A percentile compares a stretch with the other conserved stretches of the same genome.
Conservation (phyloP, 2,888 invertebrate species). For the Thecocarcelia acutangulata region DNA sequence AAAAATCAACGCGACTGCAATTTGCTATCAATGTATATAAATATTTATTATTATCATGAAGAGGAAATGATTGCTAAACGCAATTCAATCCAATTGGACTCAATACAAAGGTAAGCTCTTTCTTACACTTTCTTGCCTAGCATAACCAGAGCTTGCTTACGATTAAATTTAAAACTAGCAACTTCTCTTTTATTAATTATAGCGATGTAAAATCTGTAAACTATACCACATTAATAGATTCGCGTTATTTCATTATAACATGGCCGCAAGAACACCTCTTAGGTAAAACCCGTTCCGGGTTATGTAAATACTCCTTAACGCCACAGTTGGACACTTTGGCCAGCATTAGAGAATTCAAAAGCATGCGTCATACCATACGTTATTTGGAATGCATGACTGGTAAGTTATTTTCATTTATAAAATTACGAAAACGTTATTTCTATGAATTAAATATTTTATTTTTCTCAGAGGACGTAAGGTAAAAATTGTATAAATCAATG, state of each 20-base stretch:
- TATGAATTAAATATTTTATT: too few species aligned
- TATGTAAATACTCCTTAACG: conserved; percentile 80
- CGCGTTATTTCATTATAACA: conserved; percentile 80
- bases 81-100: conserved; percentile 79
- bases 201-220: conserved; percentile 76
- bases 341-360: conserved; percentile 80
- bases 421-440: too few species aligned
- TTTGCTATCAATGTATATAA: conserved; percentile 79
- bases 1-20: conserved; percentile 77
- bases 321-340: conserved; percentile 80
- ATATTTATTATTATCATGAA: conserved; percentile 79
- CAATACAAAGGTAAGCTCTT: conserved; percentile 76
- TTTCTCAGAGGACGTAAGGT: too few species aligned
- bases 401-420: conserved; percentile 57
- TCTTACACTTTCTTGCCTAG: too few species aligned
- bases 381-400: conserved; percentile 78
- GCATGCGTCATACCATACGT: conserved; percentile 77
- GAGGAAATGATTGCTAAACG: conserved; percentile 77
- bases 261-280: conserved; percentile 78
- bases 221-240: conserved; percentile 78
- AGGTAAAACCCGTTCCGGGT: conserved; percentile 76
- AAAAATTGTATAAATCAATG: too few species aligned
- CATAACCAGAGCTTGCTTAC: too few species aligned
- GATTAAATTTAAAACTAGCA: neutral
- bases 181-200: conserved; percentile 9